A percentile compares a stretch with the other conserved stretches of the same genome.
phyloP scores from a whole-genome alignment of 1,140 invertebrate genomes.

The Orchesella cincta region DNA sequence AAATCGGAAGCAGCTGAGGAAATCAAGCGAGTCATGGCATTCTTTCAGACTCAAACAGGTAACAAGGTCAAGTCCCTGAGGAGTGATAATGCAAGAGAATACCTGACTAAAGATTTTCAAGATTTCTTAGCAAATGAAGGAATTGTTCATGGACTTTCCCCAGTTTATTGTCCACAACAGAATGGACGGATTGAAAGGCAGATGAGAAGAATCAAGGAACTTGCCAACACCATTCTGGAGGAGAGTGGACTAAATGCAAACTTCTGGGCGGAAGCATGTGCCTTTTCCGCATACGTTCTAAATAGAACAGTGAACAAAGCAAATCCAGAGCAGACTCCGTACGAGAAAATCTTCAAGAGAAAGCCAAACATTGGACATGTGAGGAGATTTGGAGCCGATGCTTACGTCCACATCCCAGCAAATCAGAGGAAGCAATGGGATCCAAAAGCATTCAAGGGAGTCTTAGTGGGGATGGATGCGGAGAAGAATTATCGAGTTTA shows the following conservation, averaged over 20 bases:
- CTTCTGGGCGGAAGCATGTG: constrained; percentile 27
- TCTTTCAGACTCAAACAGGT: neutral
- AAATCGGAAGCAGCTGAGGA: constrained; percentile 47
- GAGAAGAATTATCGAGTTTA: constrained; percentile 23
- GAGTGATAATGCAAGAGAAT: constrained; percentile 8
- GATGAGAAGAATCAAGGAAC: constrained; percentile 56
- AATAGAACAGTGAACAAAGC: neutral
- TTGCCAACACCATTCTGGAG: constrained; percentile 52
- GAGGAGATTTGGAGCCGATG: constrained; percentile 19
- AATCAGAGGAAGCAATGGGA: constrained; percentile 36
- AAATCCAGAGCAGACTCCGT: neutral
- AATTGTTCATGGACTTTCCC: constrained; percentile 52
- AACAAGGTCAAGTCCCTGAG: constrained; percentile 26
- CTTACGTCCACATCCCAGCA: neutral
- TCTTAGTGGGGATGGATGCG: neutral
- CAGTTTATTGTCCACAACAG: constrained; percentile 58
- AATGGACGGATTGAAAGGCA: constrained; percentile 58
- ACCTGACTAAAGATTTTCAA: neutral
- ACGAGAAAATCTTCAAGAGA: neutral
- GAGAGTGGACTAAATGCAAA: neutral
- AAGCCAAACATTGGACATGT: constrained; percentile 16
- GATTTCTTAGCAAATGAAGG: constrained; percentile 10
- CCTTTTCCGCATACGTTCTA: neutral
- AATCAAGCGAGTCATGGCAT: neutral
- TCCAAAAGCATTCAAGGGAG: constrained; percentile 13